A percentile compares a stretch with the other conserved stretches of the same genome.
Evolutionary conservation across 2,113 vertebrate species (phyloP).

Genomic region (Thalassoma bifasciatum): DNA sequence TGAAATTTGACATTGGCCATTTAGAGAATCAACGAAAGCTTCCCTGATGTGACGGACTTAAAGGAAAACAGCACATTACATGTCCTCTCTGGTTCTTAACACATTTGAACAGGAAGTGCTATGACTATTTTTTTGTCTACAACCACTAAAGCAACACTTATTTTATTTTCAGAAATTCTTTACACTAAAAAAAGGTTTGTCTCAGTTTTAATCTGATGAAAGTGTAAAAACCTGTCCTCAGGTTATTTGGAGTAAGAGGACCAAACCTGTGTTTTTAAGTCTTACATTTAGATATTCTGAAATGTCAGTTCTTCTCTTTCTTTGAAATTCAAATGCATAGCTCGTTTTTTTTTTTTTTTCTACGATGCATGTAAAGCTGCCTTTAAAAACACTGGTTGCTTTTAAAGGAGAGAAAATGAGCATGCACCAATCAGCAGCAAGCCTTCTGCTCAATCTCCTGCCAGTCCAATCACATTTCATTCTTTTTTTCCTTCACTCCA

Average conservation of each 20-base stretch:
- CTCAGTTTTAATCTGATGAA: too few relatives aligned
- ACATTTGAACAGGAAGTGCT: too few relatives aligned
- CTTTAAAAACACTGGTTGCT: constrained; percentile 26
- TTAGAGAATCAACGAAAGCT: background rate
- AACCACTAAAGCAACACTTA: too few relatives aligned
- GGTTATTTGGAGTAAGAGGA: too few relatives aligned
- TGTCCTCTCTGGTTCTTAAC: too few relatives aligned
- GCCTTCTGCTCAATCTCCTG: constrained; percentile 11
- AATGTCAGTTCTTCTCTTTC: background rate
- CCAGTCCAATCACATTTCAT: constrained; percentile 52
- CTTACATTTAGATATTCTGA: constrained; percentile 2
- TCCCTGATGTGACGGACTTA: background rate
- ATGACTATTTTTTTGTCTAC: too few relatives aligned
- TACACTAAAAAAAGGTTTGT: too few relatives aligned
- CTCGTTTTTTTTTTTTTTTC: too few relatives aligned
- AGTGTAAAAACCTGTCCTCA: too few relatives aligned
- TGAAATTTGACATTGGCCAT: background rate
- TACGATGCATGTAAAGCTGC: constrained; percentile 12
- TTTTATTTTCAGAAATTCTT: too few relatives aligned
- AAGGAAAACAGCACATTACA: too few relatives aligned
- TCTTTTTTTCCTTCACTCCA: constrained; percentile 24
- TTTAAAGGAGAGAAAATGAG: constrained; percentile 28
- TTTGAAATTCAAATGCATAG: background rate
- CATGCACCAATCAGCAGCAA: constrained; percentile 40
- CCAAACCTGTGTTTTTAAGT: background rate